A percentile compares a stretch with the other conserved stretches of the same genome.
phyloP scores from a whole-genome alignment of 2,797 vertebrate genomes.

The Gymnothorax reevesii region DNA sequence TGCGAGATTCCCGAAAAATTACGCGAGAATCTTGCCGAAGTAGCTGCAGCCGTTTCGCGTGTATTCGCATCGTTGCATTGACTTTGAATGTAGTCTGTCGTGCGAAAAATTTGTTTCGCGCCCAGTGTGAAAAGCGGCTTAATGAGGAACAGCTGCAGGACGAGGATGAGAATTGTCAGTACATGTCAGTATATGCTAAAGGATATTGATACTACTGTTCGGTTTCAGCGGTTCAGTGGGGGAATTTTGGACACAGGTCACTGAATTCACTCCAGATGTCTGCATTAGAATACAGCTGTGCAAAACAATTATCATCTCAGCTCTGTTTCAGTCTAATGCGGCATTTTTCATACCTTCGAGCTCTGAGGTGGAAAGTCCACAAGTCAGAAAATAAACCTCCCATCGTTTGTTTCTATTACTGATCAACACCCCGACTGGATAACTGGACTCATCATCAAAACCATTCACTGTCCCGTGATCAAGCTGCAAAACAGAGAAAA shows the following conservation, averaged over 20 bases:
- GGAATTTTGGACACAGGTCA: slow-evolving; percentile 37
- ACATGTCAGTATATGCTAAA: slow-evolving; percentile 31
- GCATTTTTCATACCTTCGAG: slow-evolving; percentile 36
- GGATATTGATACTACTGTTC: slow-evolving; percentile 33
- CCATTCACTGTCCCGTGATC: slow-evolving; percentile 55
- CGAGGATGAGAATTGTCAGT: slow-evolving; percentile 26
- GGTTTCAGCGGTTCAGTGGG: slow-evolving; percentile 37
- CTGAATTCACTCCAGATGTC: slow-evolving; percentile 46
- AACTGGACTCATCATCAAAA: too few species aligned
- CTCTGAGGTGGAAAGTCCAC: neutral
- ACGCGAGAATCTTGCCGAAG: too few species aligned
- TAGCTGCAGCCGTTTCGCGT: too few species aligned
- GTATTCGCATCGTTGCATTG: too few species aligned
- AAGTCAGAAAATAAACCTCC: too few species aligned
- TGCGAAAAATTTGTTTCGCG: too few species aligned
- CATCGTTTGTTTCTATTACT: too few species aligned
- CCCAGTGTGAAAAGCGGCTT: too few species aligned
- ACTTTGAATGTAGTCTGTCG: too few species aligned
- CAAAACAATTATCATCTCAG: slow-evolving; percentile 32
- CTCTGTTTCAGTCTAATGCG: slow-evolving; percentile 32
- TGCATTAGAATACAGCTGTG: slow-evolving; percentile 47
- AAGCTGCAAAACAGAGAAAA: slow-evolving; percentile 46
- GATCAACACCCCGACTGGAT: too few species aligned
- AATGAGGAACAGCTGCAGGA: slow-evolving; percentile 36
- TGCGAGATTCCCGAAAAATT: too few species aligned